phyloP scores from a whole-genome alignment of 2,888 invertebrate genomes.

The Xylocampa areola region DNA sequence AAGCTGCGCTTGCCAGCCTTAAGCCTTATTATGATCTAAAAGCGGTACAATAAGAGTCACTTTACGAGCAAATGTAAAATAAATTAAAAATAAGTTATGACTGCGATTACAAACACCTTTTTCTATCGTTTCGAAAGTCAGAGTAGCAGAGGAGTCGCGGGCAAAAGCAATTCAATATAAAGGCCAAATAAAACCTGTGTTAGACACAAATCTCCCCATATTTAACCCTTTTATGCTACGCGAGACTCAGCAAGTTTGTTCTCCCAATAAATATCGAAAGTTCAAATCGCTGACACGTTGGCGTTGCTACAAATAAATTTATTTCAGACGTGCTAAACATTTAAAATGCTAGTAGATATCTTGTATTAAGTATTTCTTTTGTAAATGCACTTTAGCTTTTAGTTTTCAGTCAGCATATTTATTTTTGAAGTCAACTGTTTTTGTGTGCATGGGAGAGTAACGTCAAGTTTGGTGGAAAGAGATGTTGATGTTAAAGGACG shows the following conservation, averaged over 20 bases:
- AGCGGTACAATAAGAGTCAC: too few species aligned
- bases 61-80: too few species aligned
- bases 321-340: slow-evolving; percentile 40
- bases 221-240: slow-evolving; percentile 19
- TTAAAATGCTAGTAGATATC: slow-evolving; percentile 34
- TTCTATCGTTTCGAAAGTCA: too few species aligned
- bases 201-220: slow-evolving; percentile 17
- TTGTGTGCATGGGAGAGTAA: not conserved
- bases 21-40: too few species aligned
- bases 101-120: too few species aligned
- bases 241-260: slow-evolving; percentile 32
- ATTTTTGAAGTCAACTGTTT: slow-evolving; percentile 5
- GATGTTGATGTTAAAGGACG: too few species aligned
- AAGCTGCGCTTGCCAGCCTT: too few species aligned
- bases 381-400: slow-evolving; percentile 4
- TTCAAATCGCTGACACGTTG: slow-evolving; percentile 40
- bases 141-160: too few species aligned
- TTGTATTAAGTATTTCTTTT: slow-evolving; percentile 19
- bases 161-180: too few species aligned
- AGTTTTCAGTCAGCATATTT: slow-evolving; percentile 11
- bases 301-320: slow-evolving; percentile 42
- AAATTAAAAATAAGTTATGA: too few species aligned
- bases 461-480: not conserved
- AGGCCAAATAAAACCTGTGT: slow-evolving; percentile 16
- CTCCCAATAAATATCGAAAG: slow-evolving; percentile 37